A percentile compares a stretch with the other conserved stretches of the same genome.
phyloP scores from a whole-genome alignment of 2,113 vertebrate genomes.

The Neodon shergylaensis region DNA sequence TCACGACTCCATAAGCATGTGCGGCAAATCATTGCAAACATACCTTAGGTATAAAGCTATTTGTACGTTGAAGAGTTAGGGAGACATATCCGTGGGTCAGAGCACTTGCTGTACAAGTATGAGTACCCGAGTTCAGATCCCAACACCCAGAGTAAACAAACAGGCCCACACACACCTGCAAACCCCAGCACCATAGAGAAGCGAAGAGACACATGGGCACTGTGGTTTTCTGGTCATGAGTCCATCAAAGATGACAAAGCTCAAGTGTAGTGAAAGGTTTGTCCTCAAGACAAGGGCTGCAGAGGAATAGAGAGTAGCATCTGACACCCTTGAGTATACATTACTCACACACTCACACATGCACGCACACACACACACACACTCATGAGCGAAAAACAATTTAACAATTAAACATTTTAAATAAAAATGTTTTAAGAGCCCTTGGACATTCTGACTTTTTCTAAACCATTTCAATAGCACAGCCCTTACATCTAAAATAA shows the following conservation, averaged over 20 bases:
- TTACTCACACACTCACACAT: background rate
- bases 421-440: background rate
- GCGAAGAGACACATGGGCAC: background rate
- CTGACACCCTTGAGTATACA: background rate
- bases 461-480: slow-evolving; percentile 6
- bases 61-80: background rate
- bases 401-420: slow-evolving; percentile 2
- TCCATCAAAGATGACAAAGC: background rate
- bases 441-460: slow-evolving; percentile 20
- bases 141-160: background rate
- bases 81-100: background rate
- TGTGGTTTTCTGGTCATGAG: background rate
- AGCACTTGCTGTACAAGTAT: background rate
- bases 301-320: background rate
- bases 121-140: background rate
- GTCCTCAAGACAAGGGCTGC: background rate
- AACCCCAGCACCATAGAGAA: background rate
- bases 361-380: too few species aligned
- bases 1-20: background rate
- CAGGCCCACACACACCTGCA: background rate
- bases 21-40: background rate
- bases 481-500: slow-evolving; percentile 49
- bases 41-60: background rate
- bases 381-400: background rate
- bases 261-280: background rate